Percentiles rank a stretch among this genome's conserved stretches.
phyloP scores from a whole-genome alignment of 2,888 invertebrate genomes.

The Scaptomyza caliginosa region DNA sequence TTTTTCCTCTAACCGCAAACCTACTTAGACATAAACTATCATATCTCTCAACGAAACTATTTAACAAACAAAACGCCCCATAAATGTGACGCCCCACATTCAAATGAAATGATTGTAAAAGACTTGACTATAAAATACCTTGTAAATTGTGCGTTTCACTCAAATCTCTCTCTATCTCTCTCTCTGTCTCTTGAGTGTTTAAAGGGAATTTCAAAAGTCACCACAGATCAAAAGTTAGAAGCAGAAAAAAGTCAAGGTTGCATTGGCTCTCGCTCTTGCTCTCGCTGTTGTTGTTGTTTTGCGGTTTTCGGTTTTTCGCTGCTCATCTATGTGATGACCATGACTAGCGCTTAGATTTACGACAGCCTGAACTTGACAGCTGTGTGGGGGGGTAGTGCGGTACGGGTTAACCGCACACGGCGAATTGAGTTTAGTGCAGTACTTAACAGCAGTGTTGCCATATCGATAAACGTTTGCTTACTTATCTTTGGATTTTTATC shows the following conservation, averaged over 20 bases:
- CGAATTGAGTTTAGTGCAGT: conserved; percentile 18
- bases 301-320: conserved; percentile 19
- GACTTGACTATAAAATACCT: background rate
- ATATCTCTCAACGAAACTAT: conserved; percentile 20
- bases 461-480: conserved; percentile 30
- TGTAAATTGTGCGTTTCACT: background rate
- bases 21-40: conserved; percentile 3
- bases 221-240: conserved; percentile 28
- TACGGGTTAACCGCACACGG: background rate
- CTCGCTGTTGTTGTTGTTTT: conserved; percentile 23
- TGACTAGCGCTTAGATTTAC: conserved; percentile 17
- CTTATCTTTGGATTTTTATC: conserved; percentile 54
- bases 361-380: conserved; percentile 20
- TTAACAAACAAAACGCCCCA: conserved; percentile 50
- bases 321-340: conserved; percentile 38
- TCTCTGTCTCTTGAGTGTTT: background rate
- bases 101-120: conserved; percentile 3
- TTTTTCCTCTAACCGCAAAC: conserved; percentile 1
- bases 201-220: conserved; percentile 18
- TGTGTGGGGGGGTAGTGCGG: background rate
- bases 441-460: conserved; percentile 30
- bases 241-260: conserved; percentile 36
- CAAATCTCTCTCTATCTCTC: no score
- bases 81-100: conserved; percentile 40
- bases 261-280: conserved; percentile 10